Evolutionary conservation across 2,888 invertebrate species (phyloP).

Genomic region (Athrips mouffetella): DNA sequence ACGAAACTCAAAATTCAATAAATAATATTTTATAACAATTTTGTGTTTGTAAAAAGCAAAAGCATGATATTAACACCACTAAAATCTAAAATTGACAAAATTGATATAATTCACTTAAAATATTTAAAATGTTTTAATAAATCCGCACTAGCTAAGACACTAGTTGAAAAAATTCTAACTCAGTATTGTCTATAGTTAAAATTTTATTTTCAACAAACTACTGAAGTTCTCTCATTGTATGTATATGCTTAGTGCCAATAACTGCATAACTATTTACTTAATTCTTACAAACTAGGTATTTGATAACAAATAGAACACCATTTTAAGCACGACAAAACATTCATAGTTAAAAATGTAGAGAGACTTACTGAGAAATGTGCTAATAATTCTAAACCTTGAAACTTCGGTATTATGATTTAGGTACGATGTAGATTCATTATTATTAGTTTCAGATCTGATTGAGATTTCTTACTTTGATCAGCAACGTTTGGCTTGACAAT

Average conservation of each 20-base stretch:
- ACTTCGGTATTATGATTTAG: constrained; percentile 42
- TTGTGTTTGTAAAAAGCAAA: constrained; percentile 21
- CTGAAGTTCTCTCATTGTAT: constrained; percentile 41
- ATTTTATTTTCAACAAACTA: constrained; percentile 38
- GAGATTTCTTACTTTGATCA: constrained; percentile 54
- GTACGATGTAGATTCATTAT: constrained; percentile 53
- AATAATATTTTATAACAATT: background rate
- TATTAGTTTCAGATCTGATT: constrained; percentile 63
- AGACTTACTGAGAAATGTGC: constrained; percentile 79
- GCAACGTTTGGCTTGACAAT: constrained; percentile 54
- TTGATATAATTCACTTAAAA: constrained; percentile 75
- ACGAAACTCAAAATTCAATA: background rate
- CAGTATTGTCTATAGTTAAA: constrained; percentile 42
- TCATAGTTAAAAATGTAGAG: constrained; percentile 79
- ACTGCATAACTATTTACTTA: constrained; percentile 74
- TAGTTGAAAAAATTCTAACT: constrained; percentile 43
- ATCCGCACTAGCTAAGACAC: constrained; percentile 47
- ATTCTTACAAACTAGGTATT: constrained; percentile 76
- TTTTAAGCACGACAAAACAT: constrained; percentile 80
- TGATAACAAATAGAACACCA: constrained; percentile 80
- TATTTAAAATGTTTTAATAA: constrained; percentile 50
- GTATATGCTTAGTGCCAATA: constrained; percentile 74
- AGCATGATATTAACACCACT: constrained; percentile 56
- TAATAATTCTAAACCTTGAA: constrained; percentile 76
- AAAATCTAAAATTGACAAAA: constrained; percentile 77